Evolutionary conservation across 2,113 vertebrate genomes (phyloP), one percentile per base, ranked within the genome.

Genomic region (Stomatorhinus ivindoensis): DNA sequence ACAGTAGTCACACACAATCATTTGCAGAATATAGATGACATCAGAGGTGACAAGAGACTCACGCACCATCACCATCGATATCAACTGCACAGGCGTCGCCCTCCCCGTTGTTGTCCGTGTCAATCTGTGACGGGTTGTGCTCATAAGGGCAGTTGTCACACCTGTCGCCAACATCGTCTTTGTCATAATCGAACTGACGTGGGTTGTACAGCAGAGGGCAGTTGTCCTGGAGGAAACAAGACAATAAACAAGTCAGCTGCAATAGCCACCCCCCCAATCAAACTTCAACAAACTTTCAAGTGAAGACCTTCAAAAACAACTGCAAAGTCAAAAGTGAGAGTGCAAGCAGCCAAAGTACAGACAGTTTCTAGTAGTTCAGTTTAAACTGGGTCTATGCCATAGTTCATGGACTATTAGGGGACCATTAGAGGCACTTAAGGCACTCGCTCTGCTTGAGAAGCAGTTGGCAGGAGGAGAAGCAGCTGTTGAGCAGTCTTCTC

Each of bases 81-180:
- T 99, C 98, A 89, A 97, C 96, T 0, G 98, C 96, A 86, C 98
- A 99, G 0, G 97, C 97, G 0, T 99, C 98, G 0, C 98, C 98
- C 92, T 99, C 98, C 0, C 97, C 98, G 0, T 99, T 98, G 91
- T 96, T 92, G 91, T 99, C 97, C 0, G 98, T 99, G 93, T 99
- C 98, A 58, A 98, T 99, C 93, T 99, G 98, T 2, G 97, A 97
- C 0, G 96, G 97, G 92, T 99, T 99, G 94, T 99, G 97, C 82
- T 98, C 97, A 0, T 99, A 98, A 0, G 98, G 98, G 27, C 98
- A 99, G 91, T 99, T 99, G 90, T 99, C 98, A 88, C 98, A 99
- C 47, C 98, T 97, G 92, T 99, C 98, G 3, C 98, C 98, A 5
- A 99, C 98, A 91, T 98, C 97, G 24, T 99, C 98, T 88, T 99